A percentile compares a stretch with the other conserved stretches of the same genome.
Conservation (phyloP, 2,797 vertebrate species). For the Amblyopsis hoosieri region DNA sequence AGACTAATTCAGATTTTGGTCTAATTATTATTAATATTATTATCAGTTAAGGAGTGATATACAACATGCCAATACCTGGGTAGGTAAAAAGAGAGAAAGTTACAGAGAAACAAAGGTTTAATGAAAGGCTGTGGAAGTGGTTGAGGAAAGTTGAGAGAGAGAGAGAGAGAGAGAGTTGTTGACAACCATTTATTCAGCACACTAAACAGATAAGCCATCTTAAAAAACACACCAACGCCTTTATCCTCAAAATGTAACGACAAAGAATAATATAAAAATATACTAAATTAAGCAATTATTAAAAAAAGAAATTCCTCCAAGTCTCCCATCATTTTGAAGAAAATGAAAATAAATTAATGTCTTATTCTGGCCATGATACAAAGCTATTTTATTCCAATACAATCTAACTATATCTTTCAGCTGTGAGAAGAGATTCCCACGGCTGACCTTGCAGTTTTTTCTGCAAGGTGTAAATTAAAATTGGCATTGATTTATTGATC, state of each 20-base stretch:
- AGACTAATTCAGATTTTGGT: neutral
- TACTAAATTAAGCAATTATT: too few relatives aligned
- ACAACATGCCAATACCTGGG: slow-evolving; percentile 22
- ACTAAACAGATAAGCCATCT: too few relatives aligned
- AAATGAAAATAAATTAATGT: slow-evolving; percentile 42
- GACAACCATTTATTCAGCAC: too few relatives aligned
- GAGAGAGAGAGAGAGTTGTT: slow-evolving; percentile 27
- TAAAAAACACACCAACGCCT: too few relatives aligned
- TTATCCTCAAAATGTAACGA: too few relatives aligned
- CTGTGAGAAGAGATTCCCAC: slow-evolving; percentile 53
- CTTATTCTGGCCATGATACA: slow-evolving; percentile 44
- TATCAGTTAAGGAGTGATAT: slow-evolving; percentile 14
- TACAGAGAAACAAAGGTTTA: slow-evolving; percentile 44
- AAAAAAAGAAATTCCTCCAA: slow-evolving; percentile 25
- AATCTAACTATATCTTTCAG: slow-evolving; percentile 41
- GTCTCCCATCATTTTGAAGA: slow-evolving; percentile 46
- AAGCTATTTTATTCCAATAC: slow-evolving; percentile 14
- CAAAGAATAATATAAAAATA: too few relatives aligned
- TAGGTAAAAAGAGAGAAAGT: neutral
- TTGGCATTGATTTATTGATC: slow-evolving; percentile 73
- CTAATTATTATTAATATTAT: slow-evolving; percentile 27
- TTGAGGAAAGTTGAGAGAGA: slow-evolving; percentile 21
- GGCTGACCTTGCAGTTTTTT: slow-evolving; percentile 66
- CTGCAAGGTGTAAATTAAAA: slow-evolving; percentile 55
- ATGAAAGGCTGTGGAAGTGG: slow-evolving; percentile 23